Evolutionary conservation across 2,113 vertebrate species (phyloP).

Genomic region (Phylloscopus trochilus): DNA sequence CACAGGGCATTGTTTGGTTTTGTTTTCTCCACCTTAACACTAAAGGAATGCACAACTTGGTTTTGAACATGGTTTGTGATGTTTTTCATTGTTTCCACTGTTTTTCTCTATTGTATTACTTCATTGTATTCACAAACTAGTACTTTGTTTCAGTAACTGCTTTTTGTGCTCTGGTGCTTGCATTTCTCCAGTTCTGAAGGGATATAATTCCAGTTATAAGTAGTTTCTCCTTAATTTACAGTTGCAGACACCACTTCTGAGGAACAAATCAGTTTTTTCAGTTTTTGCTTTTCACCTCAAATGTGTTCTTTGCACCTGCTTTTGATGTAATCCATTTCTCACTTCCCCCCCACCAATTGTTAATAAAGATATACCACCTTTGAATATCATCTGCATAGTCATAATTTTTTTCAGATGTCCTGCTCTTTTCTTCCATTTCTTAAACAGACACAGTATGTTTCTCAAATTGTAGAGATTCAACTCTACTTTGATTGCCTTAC

Average conservation of each 20-base stretch:
- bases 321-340: background rate
- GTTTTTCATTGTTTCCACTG: background rate
- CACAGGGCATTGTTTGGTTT: background rate
- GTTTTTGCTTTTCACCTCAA: background rate
- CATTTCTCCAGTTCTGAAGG: background rate
- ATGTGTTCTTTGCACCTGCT: background rate
- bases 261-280: background rate
- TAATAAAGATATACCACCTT: background rate
- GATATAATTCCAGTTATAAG: background rate
- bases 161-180: background rate
- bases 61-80: background rate
- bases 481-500: background rate
- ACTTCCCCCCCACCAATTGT: rapidly evolving
- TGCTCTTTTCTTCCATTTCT: background rate
- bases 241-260: background rate
- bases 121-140: background rate
- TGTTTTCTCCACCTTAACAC: background rate
- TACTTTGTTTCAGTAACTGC: background rate
- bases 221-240: background rate
- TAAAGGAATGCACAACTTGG: background rate
- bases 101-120: background rate
- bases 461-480: background rate
- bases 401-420: background rate
- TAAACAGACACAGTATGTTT: background rate
- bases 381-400: background rate